Base-by-base conservation (phyloP, 2,113 vertebrate species). In the Crypturellus undulatus region DNA sequence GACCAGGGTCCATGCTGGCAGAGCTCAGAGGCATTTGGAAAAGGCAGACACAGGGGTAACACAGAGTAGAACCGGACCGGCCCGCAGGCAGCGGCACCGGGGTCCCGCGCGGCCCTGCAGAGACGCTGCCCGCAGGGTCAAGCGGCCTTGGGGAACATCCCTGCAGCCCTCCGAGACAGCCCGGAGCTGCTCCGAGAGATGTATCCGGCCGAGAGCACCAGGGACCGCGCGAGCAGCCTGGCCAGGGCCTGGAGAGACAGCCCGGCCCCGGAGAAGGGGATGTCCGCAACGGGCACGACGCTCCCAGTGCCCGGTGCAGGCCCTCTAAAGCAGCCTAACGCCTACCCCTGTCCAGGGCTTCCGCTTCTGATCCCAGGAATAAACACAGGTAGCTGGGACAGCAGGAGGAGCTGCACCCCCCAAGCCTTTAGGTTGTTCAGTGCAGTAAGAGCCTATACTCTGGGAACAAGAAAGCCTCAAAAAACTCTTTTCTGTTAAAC, bases 371-470 rank as follows among this genome's bases (percentile, higher is more conserved):
- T 81, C 69, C 77, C 69, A 85, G 87, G 75, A 89, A 89, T 72
- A 64, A 60, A 84, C 17, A 73, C 56, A 93, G 79, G 86, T 94
- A 95, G 47, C 88, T 92, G 83, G 79, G 71, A 76, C 60, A 94
- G 98, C 94, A 97, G 95, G 97, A 97, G 97, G 94, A 94, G 91
- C 91, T 94, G 93, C 4, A 30, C 93, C 83, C 90, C 89, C 94
- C 87, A n/a, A 96, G 84, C 91, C 94, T 94, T 96, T 88, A 78
- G 87, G 93, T 82, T 22, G 42, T 96, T 94, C 95, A 97, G 97
- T 30, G 68, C 90, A 79, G 94, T 90, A 91, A 91, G 94, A 96
- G 96, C 96, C 97, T 97, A 97, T 90, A 96, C 97, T 94, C 94
- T 79, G 92, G 87, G 92, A 95, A 96, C 92, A 88, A 95, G 96